These are phyloP conservation scores for Platorchestia sp. DNA, from an alignment of 1,140 invertebrate genomes.

Conservation along the genomic window DNA sequence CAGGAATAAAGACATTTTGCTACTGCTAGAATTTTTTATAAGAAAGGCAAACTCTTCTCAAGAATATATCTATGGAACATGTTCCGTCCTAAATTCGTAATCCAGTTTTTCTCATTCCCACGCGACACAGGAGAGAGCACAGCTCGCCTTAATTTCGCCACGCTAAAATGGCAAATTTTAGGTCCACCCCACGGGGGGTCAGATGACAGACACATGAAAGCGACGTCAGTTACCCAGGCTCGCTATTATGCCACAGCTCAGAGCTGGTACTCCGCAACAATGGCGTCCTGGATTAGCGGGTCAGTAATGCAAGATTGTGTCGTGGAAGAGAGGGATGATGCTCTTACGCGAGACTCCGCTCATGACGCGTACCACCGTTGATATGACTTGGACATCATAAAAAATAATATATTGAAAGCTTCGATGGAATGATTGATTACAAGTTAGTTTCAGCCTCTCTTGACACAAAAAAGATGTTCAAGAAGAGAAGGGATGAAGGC, in stretches of 20 bases:
- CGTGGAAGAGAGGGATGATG: not conserved
- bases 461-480: too few relatives aligned
- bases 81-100: not conserved
- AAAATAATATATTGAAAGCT: too few relatives aligned
- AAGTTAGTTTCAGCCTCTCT: too few relatives aligned
- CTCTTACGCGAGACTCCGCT: not conserved
- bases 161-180: not conserved
- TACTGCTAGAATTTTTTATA: too few relatives aligned
- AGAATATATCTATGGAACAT: too few relatives aligned
- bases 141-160: not conserved
- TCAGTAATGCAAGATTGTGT: not conserved
- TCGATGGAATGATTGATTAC: too few relatives aligned
- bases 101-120: not conserved
- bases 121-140: not conserved
- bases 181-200: not conserved
- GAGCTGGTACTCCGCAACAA: not conserved
- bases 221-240: not conserved
- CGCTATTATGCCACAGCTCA: not conserved
- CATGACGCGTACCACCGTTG: not conserved
- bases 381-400: not conserved
- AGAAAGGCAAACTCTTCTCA: too few relatives aligned
- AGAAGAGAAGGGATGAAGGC: too few relatives aligned
- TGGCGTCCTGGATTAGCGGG: not conserved
- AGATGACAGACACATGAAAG: not conserved
- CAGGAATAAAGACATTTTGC: too few relatives aligned